Percentiles rank a stretch among this genome's conserved stretches.
Conservation (phyloP, 2,888 invertebrate species). For the Sepiola atlantica region DNA sequence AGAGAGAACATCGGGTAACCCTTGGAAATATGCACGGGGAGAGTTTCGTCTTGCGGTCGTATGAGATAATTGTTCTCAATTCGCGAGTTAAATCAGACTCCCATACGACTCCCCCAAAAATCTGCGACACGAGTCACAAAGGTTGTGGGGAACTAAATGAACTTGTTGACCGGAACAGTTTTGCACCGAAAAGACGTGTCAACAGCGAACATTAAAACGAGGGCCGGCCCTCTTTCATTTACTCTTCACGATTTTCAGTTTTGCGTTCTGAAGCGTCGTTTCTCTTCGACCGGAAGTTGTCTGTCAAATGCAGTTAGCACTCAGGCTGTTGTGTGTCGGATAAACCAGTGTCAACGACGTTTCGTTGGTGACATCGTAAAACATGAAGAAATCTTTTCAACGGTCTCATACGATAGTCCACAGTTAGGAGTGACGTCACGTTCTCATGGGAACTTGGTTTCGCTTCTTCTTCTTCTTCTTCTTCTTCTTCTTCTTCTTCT, state of each 20-base stretch:
- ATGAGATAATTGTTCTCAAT: background rate
- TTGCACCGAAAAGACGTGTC: background rate
- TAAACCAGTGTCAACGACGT: background rate
- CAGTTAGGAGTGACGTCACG: background rate
- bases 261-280: background rate
- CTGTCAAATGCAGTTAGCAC: constrained; percentile 9
- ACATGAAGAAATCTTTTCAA: background rate
- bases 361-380: constrained; percentile 6
- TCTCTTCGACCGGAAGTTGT: background rate
- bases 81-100: background rate
- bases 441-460: constrained; percentile 15
- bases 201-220: background rate
- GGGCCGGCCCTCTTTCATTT: background rate
- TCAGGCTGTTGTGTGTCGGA: background rate
- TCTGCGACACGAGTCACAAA: background rate
- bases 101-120: background rate
- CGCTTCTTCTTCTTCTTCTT: background rate
- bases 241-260: background rate
- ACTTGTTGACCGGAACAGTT: background rate
- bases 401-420: background rate
- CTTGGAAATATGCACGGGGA: background rate
- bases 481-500: no score
- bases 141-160: background rate
- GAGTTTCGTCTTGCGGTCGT: background rate
- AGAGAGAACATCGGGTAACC: background rate